These are phyloP conservation scores for Oryctolagus cuniculus DNA, from an alignment of 2,113 vertebrate species.

Conservation along the genomic window mOryCun1.1 NC_091437.1:33005001-33005500, in stretches of 20 bases:
- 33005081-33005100: no score
- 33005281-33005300: constrained; percentile 31
- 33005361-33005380: background rate
- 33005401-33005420: constrained; percentile 20
- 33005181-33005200: background rate
- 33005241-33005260: background rate
- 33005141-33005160: no score
- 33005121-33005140: background rate
- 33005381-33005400: background rate
- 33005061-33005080: background rate
- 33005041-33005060: background rate
- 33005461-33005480: background rate
- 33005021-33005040: background rate
- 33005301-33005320: background rate
- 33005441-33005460: background rate
- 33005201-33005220: background rate
- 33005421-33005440: background rate
- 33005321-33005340: background rate
- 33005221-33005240: background rate
- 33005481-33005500: background rate
- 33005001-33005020: background rate
- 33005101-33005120: no score
- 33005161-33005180: background rate
- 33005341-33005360: background rate
- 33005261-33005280: background rate